Conservation (phyloP, 2,113 vertebrate genomes). For the Cyanoderma ruficeps region DNA sequence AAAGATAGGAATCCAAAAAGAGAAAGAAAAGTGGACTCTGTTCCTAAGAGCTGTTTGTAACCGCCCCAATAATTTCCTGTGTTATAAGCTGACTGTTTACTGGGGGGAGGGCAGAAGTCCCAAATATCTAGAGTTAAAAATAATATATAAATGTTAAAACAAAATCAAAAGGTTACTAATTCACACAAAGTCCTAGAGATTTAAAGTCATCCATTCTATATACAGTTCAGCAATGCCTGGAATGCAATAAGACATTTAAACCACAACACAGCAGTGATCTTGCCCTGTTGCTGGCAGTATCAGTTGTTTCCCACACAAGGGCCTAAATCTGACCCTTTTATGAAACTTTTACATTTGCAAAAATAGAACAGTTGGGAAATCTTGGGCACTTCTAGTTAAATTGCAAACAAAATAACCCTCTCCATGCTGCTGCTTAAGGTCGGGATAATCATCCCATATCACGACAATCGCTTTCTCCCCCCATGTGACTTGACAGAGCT, state of each 20-base stretch:
- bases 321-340: conserved; percentile 78
- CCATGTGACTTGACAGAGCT: conserved; percentile 55
- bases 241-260: conserved; percentile 78
- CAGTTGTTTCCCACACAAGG: conserved; percentile 79
- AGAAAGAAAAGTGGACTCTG: background rate
- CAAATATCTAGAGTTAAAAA: conserved; percentile 65
- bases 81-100: conserved; percentile 51
- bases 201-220: conserved; percentile 72
- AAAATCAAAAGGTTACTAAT: conserved; percentile 69
- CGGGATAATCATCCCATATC: conserved; percentile 21
- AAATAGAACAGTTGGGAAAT: conserved; percentile 86
- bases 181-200: conserved; percentile 70
- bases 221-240: conserved; percentile 77
- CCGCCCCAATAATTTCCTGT: conserved; percentile 61
- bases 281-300: conserved; percentile 74
- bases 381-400: conserved; percentile 76
- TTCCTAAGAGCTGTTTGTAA: conserved; percentile 37
- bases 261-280: conserved; percentile 76
- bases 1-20: background rate
- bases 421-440: conserved; percentile 65
- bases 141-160: conserved; percentile 59
- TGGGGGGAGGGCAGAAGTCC: conserved; percentile 4
- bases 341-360: conserved; percentile 79
- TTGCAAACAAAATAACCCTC: conserved; percentile 72
- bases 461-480: conserved; percentile 41